Percentiles rank a stretch among this genome's conserved stretches.
These are phyloP conservation scores for Ormyrus thymus DNA, from an alignment of 2,888 invertebrate species.

Conservation along the genomic window DNA sequence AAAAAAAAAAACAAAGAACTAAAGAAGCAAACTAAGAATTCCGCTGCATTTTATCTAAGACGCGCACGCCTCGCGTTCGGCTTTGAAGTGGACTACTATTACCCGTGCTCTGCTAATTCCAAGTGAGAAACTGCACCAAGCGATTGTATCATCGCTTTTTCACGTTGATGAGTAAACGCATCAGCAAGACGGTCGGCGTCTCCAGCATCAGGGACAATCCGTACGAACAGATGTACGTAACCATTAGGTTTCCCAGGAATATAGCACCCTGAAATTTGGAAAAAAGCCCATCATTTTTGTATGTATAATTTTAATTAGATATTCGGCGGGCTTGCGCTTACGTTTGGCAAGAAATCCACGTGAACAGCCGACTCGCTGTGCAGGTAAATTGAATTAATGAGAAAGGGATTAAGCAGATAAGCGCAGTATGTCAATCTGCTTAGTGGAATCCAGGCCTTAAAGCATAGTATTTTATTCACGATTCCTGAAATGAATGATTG, in stretches of 20 bases:
- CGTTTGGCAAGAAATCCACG: constrained; percentile 69
- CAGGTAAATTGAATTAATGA: constrained; percentile 76
- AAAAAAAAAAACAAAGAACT: background rate
- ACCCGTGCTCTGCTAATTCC: constrained; percentile 1
- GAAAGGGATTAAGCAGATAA: constrained; percentile 78
- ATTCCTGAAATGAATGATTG: constrained; percentile 68
- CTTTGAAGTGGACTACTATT: constrained; percentile 27
- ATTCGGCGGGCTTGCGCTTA: constrained; percentile 62
- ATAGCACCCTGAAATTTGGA: constrained; percentile 31
- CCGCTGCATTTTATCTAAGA: constrained; percentile 25
- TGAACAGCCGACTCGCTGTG: constrained; percentile 66
- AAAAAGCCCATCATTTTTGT: background rate
- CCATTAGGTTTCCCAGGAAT: constrained; percentile 65
- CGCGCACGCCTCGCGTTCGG: constrained; percentile 17
- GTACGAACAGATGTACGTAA: constrained; percentile 71
- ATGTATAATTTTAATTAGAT: constrained; percentile 33
- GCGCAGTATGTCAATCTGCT: constrained; percentile 79
- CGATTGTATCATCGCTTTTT: constrained; percentile 57
- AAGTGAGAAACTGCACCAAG: background rate
- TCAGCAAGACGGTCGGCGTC: constrained; percentile 72
- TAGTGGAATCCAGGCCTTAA: constrained; percentile 70
- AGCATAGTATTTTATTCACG: constrained; percentile 72
- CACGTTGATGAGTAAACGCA: constrained; percentile 63
- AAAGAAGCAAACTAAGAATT: background rate
- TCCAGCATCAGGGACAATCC: constrained; percentile 72